Percentiles rank a stretch among this genome's conserved stretches.
phyloP scores from a whole-genome alignment of 2,797 vertebrate genomes.

The Pteronotus mesoamericanus region DNA sequence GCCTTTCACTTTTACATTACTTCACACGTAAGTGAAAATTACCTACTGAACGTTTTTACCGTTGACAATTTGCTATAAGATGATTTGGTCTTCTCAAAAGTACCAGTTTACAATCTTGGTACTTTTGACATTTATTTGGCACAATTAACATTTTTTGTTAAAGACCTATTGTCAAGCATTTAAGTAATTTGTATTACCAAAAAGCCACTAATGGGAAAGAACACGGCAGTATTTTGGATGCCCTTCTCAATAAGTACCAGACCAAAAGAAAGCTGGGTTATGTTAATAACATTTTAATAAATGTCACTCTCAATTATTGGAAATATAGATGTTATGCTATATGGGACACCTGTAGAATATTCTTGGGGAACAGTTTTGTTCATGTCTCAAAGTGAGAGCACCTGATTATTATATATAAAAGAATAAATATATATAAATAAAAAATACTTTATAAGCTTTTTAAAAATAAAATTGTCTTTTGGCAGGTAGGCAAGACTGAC shows the following conservation, averaged over 20 bases:
- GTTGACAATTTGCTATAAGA: neutral
- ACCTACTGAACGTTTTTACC: neutral
- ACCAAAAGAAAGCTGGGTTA: neutral
- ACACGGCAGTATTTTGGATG: neutral
- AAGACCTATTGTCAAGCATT: neutral
- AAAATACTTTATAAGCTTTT: neutral
- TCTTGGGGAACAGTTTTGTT: neutral
- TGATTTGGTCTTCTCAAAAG: conserved; percentile 25
- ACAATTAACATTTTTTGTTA: conserved; percentile 27
- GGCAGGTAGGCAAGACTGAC: neutral
- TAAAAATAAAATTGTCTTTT: conserved; percentile 18
- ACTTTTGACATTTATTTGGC: conserved; percentile 25
- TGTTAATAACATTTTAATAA: neutral
- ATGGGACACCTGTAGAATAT: neutral
- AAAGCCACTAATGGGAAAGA: neutral
- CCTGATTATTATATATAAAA: too few relatives aligned
- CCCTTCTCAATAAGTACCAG: neutral
- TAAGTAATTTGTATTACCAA: conserved; percentile 27
- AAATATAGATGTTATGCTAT: neutral
- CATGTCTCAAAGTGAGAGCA: neutral
- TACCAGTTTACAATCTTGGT: neutral
- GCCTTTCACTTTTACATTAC: neutral
- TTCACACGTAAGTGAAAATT: neutral
- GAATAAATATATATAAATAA: neutral
- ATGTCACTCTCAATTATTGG: neutral